A percentile compares a stretch with the other conserved stretches of the same genome.
Conservation (phyloP, 35 echinoderm and acorn worm genomes). For the Lytechinus pictus region DNA sequence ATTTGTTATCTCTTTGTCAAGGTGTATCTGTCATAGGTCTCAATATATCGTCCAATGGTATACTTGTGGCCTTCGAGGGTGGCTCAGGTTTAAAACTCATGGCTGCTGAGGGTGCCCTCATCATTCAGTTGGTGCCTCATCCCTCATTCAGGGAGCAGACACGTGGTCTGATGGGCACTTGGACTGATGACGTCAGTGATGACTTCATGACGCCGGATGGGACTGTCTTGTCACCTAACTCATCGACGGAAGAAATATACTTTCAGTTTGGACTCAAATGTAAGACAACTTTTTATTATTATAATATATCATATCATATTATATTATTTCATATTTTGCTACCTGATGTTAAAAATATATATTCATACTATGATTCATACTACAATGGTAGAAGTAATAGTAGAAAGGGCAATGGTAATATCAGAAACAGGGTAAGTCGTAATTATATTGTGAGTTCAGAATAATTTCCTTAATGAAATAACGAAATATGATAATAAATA, state of each 20-base stretch:
- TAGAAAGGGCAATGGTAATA: background rate
- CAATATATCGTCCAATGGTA: background rate
- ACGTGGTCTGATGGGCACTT: conserved; percentile 58
- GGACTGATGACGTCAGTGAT: conserved; percentile 35
- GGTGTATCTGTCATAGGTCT: conserved; percentile 22
- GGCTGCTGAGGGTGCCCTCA: conserved; percentile 9
- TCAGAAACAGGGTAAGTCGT: background rate
- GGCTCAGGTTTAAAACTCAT: background rate
- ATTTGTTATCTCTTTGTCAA: background rate
- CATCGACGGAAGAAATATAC: conserved; percentile 31
- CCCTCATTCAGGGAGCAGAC: conserved; percentile 9
- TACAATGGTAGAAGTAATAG: background rate
- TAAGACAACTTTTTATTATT: background rate
- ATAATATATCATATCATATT: no score
- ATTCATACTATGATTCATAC: no score
- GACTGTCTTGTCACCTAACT: conserved; percentile 6
- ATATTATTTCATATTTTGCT: no score
- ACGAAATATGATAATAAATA: no score
- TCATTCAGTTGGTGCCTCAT: background rate
- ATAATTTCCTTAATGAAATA: no score
- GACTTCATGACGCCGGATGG: conserved; percentile 49
- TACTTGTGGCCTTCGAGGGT: conserved; percentile 24
- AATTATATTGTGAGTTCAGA: background rate
- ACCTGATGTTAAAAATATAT: no score
- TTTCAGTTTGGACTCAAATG: conserved; percentile 44